Percentiles rank a stretch among this genome's conserved stretches.
Conservation (phyloP, 2,797 vertebrate species). For the Ptychobarbus kaznakovi region DNA sequence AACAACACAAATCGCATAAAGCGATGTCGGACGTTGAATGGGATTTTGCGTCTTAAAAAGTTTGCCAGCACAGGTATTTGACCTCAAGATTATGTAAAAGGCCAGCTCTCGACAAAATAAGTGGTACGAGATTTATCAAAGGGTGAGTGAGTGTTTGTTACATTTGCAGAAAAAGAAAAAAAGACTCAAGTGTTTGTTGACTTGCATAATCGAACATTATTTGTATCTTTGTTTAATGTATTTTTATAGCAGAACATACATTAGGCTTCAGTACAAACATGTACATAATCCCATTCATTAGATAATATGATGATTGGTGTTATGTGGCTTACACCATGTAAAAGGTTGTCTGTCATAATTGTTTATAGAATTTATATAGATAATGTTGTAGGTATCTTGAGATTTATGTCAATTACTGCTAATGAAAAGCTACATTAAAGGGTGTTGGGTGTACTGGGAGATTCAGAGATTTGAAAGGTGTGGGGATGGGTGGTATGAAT, state of each 20-base stretch:
- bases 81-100: slow-evolving; percentile 15
- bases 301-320: not conserved
- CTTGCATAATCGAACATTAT: not conserved
- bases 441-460: too few relatives aligned
- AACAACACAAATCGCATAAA: not conserved
- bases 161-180: too few relatives aligned
- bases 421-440: too few relatives aligned
- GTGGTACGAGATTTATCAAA: not conserved
- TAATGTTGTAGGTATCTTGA: too few relatives aligned
- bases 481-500: too few relatives aligned
- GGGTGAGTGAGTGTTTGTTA: not conserved
- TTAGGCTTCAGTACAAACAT: not conserved
- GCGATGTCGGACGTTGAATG: not conserved
- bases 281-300: not conserved
- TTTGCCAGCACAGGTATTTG: slow-evolving; percentile 11
- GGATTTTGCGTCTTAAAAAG: not conserved
- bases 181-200: not conserved
- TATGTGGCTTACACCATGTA: too few relatives aligned
- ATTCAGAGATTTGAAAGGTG: too few relatives aligned
- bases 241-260: not conserved
- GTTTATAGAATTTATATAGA: too few relatives aligned
- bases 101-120: not conserved
- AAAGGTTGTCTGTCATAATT: too few relatives aligned
- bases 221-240: not conserved
- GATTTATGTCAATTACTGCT: too few relatives aligned